A percentile compares a stretch with the other conserved stretches of the same genome.
Evolutionary conservation across 2,888 invertebrate species (phyloP).

Genomic region (Tillus elongatus): DNA sequence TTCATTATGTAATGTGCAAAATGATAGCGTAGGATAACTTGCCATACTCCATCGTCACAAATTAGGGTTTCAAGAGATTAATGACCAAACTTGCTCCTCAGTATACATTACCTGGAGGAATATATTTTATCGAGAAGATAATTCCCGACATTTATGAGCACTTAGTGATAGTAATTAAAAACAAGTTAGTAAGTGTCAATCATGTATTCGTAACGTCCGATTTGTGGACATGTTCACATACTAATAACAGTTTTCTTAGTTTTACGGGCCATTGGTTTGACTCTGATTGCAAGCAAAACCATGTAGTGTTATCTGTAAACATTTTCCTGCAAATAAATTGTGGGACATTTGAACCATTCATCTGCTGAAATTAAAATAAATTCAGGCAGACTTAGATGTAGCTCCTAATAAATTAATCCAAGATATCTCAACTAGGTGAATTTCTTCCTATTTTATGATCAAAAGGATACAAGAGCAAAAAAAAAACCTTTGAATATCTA

Average conservation of each 20-base stretch:
- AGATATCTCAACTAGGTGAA: conserved; percentile 8
- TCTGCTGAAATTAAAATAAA: conserved; percentile 9
- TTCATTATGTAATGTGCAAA: not conserved
- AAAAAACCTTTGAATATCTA: conserved; percentile 9
- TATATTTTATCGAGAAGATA: not conserved
- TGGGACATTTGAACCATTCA: conserved; percentile 10
- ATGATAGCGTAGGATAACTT: conserved; percentile 7
- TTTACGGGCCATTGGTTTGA: conserved; percentile 10
- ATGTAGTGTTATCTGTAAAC: conserved; percentile 10
- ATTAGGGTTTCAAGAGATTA: conserved; percentile 8
- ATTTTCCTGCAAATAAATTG: conserved; percentile 10
- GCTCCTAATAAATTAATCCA: conserved; percentile 9
- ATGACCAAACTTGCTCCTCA: conserved; percentile 8
- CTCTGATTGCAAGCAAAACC: not conserved
- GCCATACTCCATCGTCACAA: conserved; percentile 9
- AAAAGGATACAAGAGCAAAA: not conserved
- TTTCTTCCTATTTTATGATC: conserved; percentile 7
- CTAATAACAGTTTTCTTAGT: conserved; percentile 8
- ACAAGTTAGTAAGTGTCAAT: not conserved
- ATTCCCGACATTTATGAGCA: conserved; percentile 9
- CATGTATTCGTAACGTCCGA: conserved; percentile 8
- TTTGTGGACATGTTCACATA: conserved; percentile 10
- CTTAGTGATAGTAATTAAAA: conserved; percentile 6
- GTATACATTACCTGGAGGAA: conserved; percentile 6
- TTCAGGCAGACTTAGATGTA: conserved; percentile 7